Base-by-base conservation (phyloP, 2,797 vertebrate species). In the Naso thynnoides region DNA sequence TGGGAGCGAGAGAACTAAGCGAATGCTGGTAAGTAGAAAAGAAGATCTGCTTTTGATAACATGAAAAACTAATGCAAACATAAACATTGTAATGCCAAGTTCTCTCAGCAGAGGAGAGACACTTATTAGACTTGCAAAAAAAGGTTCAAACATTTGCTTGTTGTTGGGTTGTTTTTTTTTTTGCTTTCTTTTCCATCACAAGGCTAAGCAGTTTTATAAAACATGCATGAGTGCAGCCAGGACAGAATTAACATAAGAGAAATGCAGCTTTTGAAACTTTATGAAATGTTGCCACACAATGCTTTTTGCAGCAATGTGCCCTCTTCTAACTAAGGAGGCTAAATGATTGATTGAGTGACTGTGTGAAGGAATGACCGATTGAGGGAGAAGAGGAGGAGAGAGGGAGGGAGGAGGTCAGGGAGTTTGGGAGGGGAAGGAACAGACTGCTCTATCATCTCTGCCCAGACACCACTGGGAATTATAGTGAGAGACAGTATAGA, bases 381-480 rank as follows among this genome's bases (percentile, higher is more conserved):
- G 59, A 66, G 70, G 57, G 45, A 27, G 48, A 66, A 52, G 47
- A 21, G 29, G 29, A 44, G 42, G 39, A 26, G 29, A 42, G 3
- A 21, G 18, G 57, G 6, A 8, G 16, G 14, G 5, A 21, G 57
- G 24, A 49, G 41, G 74, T 79, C 19, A 60, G 73, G 42, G 61
- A 77, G 72, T 69, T 73, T 69, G 56, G 61, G 42, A 74, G 72
- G 24, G 45, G 61, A 60, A 62, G 60, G 44, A 68, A 76, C 60
- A 56, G 73, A 61, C 84, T 63, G 68, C 83, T 88, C 85, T 85
- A 88, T 89, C 89, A 86, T 88, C 73, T 73, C 78, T n/a, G 10
- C 76, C 81, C 88, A 93, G 90, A 91, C 85, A 64, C 84, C 61
- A 47, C 39, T 76, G 86, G 82, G 86, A 92, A 78, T 89, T 73